phyloP scores from a whole-genome alignment of 2,113 vertebrate species.

The Tympanuchus pallidicinctus region DNA sequence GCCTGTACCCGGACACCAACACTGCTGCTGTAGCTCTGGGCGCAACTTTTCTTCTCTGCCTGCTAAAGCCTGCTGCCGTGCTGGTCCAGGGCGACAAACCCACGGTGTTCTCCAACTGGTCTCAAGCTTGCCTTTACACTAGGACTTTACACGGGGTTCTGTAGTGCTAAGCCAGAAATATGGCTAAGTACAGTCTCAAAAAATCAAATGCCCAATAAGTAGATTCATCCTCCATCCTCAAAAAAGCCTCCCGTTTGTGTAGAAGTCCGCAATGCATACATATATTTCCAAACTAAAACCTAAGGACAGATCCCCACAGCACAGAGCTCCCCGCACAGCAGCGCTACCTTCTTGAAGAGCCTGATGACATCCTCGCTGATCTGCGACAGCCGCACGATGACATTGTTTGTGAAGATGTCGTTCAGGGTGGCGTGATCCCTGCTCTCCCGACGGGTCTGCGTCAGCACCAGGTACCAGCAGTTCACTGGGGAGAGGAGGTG shows the following conservation, averaged over 20 bases:
- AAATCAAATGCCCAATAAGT: too few species aligned
- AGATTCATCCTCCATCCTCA: background rate
- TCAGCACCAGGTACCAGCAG: constrained; percentile 97
- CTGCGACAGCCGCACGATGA: constrained; percentile 94
- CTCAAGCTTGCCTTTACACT: background rate
- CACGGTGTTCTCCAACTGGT: background rate
- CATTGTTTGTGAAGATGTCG: constrained; percentile 98
- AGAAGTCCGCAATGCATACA: background rate
- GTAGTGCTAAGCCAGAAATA: background rate
- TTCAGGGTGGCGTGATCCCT: constrained; percentile 95
- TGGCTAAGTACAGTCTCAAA: background rate
- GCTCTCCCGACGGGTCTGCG: constrained; percentile 96
- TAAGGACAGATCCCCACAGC: fast-evolving
- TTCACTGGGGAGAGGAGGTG: constrained; percentile 95
- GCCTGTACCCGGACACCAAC: background rate
- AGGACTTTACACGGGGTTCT: background rate
- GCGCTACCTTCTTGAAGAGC: constrained; percentile 96
- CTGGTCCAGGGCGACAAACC: background rate
- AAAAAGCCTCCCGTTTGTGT: background rate
- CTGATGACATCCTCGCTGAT: constrained; percentile 98
- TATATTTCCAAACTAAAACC: too few species aligned
- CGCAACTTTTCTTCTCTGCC: background rate
- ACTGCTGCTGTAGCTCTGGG: background rate
- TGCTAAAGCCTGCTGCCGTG: background rate
- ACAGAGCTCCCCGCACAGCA: background rate